Evolutionary conservation across 2,113 vertebrate species (phyloP).

Genomic region (Heliornis fulica): DNA sequence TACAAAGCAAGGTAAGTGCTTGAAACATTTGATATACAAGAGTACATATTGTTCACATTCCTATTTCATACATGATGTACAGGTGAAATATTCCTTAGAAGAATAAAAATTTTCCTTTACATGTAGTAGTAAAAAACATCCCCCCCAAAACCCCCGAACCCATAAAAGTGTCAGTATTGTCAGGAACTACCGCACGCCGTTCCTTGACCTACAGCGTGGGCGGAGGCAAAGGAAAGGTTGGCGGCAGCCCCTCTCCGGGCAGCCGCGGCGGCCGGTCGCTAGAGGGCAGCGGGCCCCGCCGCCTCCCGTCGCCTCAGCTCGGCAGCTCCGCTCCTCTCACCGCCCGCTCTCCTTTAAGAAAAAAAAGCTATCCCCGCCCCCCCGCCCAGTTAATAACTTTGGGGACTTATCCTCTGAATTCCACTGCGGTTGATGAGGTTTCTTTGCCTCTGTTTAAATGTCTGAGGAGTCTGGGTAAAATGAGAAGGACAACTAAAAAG

Average conservation of each 20-base stretch:
- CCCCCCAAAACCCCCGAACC: not conserved
- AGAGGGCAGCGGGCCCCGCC: constrained; percentile 44
- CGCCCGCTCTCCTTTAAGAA: not conserved
- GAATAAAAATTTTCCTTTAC: constrained; percentile 68
- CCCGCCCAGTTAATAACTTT: not conserved
- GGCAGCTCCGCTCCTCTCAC: not conserved
- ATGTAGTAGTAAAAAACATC: constrained; percentile 51
- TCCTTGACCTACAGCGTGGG: constrained; percentile 29
- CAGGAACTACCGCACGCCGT: constrained; percentile 45
- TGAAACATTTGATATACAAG: constrained; percentile 68
- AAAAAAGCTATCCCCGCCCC: not conserved
- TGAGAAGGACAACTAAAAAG: not conserved
- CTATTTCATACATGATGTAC: constrained; percentile 75
- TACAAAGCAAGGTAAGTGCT: constrained; percentile 75
- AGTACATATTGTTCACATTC: constrained; percentile 73
- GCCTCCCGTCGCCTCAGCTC: not conserved
- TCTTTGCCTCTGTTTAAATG: not conserved
- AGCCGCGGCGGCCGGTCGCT: not conserved
- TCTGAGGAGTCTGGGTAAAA: constrained; percentile 32
- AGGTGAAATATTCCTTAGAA: constrained; percentile 65
- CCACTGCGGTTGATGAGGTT: not conserved
- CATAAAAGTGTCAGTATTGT: constrained; percentile 63
- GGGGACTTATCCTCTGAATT: not conserved
- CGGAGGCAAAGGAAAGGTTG: not conserved
- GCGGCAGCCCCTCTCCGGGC: not conserved